Evolutionary conservation across 2,113 vertebrate species (phyloP).

Genomic region (Laticauda laticaudata): DNA sequence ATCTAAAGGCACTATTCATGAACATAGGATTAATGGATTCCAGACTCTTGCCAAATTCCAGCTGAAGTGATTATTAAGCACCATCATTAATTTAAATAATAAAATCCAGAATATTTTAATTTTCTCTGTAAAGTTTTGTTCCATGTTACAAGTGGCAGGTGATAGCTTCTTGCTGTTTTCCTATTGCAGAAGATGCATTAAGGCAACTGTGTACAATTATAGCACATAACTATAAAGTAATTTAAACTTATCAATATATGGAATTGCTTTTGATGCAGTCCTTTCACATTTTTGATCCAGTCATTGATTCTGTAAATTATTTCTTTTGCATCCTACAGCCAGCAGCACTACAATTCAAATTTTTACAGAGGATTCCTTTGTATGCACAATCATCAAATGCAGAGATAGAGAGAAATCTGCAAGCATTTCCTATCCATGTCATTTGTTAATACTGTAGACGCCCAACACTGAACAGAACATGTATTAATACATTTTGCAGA

Average conservation of each 20-base stretch:
- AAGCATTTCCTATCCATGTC: not conserved
- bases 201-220: not conserved
- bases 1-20: conserved; percentile 16
- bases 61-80: conserved; percentile 44
- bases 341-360: not conserved
- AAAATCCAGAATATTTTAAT: conserved; percentile 24
- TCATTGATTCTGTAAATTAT: not conserved
- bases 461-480: not conserved
- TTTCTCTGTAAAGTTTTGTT: conserved; percentile 10
- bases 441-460: not conserved
- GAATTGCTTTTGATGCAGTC: not conserved
- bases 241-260: not conserved
- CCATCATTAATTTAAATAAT: conserved; percentile 37
- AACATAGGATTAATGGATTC: conserved; percentile 1
- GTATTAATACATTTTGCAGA: not conserved
- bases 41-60: conserved; percentile 44
- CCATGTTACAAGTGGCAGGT: conserved; percentile 18
- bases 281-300: not conserved
- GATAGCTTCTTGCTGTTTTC: conserved; percentile 11
- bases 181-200: not conserved
- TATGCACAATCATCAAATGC: not conserved
- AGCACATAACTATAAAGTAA: not conserved
- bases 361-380: not conserved
- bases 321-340: not conserved
- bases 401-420: not conserved